A percentile compares a stretch with the other conserved stretches of the same genome.
Conservation (phyloP, 2,797 vertebrate species). For the Rhinatrema bivittatum region DNA sequence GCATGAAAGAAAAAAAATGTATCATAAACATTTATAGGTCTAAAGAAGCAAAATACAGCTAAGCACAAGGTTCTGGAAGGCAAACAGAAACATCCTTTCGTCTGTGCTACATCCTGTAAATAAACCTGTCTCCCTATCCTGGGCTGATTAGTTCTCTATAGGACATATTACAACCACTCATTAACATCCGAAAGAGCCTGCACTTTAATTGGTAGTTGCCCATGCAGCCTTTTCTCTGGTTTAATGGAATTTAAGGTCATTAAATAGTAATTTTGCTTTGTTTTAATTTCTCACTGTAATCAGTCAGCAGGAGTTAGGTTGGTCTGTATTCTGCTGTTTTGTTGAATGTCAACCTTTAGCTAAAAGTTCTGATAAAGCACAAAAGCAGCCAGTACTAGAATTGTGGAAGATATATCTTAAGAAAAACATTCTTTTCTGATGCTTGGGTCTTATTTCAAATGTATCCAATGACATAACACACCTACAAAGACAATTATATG, state of each 20-base stretch:
- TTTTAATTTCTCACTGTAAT: conserved; percentile 11
- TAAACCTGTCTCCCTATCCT: conserved; percentile 7
- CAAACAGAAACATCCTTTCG: conserved; percentile 13
- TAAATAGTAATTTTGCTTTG: conserved; percentile 22
- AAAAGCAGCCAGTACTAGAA: too few species aligned
- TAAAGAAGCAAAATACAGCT: too few species aligned
- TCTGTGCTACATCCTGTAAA: conserved; percentile 16
- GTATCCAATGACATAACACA: too few species aligned
- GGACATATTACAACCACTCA: conserved; percentile 10
- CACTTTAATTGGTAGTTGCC: conserved; percentile 18
- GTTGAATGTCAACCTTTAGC: not conserved
- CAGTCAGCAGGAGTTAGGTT: not conserved
- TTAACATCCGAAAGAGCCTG: conserved; percentile 19
- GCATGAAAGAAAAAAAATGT: too few species aligned
- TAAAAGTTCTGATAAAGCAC: not conserved
- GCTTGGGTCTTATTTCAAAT: too few species aligned
- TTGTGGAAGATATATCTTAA: too few species aligned
- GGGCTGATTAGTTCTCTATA: conserved; percentile 11
- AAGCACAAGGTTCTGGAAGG: conserved; percentile 7
- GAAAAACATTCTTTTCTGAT: too few species aligned
- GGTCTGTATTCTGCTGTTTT: not conserved
- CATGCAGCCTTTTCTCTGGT: not conserved
- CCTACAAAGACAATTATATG: too few species aligned
- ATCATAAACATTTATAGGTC: too few species aligned
- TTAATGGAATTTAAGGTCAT: conserved; percentile 19